A percentile compares a stretch with the other conserved stretches of the same genome.
Evolutionary conservation across 2,797 vertebrate genomes (phyloP).

Genomic region (Sebastes minor): DNA sequence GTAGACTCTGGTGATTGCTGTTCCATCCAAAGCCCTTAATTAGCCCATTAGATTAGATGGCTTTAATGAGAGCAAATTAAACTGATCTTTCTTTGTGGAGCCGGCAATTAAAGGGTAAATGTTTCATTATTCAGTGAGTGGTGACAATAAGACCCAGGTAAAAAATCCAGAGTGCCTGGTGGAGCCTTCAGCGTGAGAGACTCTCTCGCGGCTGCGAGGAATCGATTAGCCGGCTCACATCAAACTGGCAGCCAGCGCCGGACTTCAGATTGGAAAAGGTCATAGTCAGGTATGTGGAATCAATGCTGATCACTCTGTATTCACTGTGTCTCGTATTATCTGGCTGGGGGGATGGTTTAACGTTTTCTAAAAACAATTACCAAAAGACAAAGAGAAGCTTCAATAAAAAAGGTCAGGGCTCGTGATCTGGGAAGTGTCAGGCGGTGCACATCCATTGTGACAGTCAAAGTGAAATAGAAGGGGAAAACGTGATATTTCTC

Average conservation of each 20-base stretch:
- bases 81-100: slow-evolving; percentile 74
- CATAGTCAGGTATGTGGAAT: slow-evolving; percentile 78
- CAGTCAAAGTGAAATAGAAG: slow-evolving; percentile 57
- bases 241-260: slow-evolving; percentile 67
- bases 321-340: slow-evolving; percentile 71
- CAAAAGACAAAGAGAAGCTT: slow-evolving; percentile 69
- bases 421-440: slow-evolving; percentile 53
- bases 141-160: slow-evolving; percentile 59
- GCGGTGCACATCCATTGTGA: slow-evolving; percentile 49
- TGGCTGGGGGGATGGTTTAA: slow-evolving; percentile 48
- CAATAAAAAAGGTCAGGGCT: slow-evolving; percentile 66
- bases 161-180: slow-evolving; percentile 39
- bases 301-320: slow-evolving; percentile 77
- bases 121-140: slow-evolving; percentile 74
- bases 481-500: slow-evolving; percentile 54
- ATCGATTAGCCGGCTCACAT: slow-evolving; percentile 77
- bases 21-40: slow-evolving; percentile 76
- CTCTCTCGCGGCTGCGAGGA: slow-evolving; percentile 41
- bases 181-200: slow-evolving; percentile 51
- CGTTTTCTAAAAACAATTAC: slow-evolving; percentile 73
- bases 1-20: slow-evolving; percentile 71
- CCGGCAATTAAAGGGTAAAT: slow-evolving; percentile 77
- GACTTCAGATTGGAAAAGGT: slow-evolving; percentile 80
- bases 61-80: slow-evolving; percentile 79
- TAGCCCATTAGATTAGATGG: slow-evolving; percentile 77